Evolutionary conservation across 92 coral and sea anemone species (phyloP), one percentile per base, ranked within the genome.

Genomic region (Heliopora coerulea): DNA sequence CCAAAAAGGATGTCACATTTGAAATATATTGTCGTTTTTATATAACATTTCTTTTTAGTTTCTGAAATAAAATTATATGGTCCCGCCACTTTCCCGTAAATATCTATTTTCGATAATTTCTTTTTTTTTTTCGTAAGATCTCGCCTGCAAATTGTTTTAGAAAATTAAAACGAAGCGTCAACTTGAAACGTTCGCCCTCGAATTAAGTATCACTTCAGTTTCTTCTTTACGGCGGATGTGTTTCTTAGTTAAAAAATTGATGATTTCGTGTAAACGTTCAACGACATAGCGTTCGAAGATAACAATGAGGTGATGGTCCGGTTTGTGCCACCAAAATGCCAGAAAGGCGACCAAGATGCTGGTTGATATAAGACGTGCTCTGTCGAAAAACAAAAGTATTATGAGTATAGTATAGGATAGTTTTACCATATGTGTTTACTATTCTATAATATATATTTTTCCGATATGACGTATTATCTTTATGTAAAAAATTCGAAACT

Each of bases 311-410:
- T 34, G 27, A 3, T 63, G 70, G 15, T 63, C 23, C 5, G 70
- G 70, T 23, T 63, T 63, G 70, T 63, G 70, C 70, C 70, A 63
- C 70, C 70, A 63, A 49, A 63, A 3, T 0, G 70, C 70, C 0
- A 63, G 30, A 18, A 63, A 63, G 46, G 46, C 70, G 11, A 63
- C 29, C 27, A 63, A 35, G 25, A 63, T 17, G 26, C 26, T 37
- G 12, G 70, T 27, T 14, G 27, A n/a, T 26, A 63, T 19, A 28
- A 63, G 46, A 19, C 70, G 70, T 6, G 18, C 21, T 21, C 70
- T 63, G 52, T 46, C n/a, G n/a, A 46, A 46, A 46, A 46, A 46
- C 4, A 37, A 37, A 37, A 11, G 11, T 37, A n/a, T n/a, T n/a
- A n/a, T n/a, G n/a, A n/a, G n/a, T n/a, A n/a, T n/a, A n/a, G n/a